These are phyloP conservation scores for Nipponacmea schrenckii DNA, from an alignment of 2,888 invertebrate genomes.

Conservation along the genomic window DNA sequence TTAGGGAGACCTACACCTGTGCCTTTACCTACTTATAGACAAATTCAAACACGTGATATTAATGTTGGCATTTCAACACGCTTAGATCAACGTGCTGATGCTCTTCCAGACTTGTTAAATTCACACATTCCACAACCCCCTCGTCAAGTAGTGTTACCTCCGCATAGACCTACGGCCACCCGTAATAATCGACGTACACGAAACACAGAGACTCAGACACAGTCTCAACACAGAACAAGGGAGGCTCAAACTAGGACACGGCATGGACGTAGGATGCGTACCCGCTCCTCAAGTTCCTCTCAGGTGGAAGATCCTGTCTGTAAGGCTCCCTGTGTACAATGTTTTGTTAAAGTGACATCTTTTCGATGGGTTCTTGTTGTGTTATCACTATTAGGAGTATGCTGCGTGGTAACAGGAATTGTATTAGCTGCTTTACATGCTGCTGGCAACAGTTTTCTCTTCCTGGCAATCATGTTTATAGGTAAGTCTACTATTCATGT, in stretches of 20 bases:
- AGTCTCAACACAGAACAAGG: slow-evolving; percentile 15
- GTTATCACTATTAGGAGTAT: slow-evolving; percentile 61
- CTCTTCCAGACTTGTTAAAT: slow-evolving; percentile 59
- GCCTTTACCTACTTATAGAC: slow-evolving; percentile 25
- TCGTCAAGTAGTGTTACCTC: slow-evolving; percentile 22
- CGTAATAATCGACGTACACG: slow-evolving; percentile 13
- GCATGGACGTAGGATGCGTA: slow-evolving; percentile 30
- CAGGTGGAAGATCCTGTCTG: slow-evolving; percentile 40
- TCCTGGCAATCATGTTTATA: slow-evolving; percentile 66
- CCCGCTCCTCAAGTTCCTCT: slow-evolving; percentile 40
- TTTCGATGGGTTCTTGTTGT: slow-evolving; percentile 65
- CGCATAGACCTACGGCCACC: slow-evolving; percentile 22
- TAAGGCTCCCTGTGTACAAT: slow-evolving; percentile 58
- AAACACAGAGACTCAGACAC: slow-evolving; percentile 14
- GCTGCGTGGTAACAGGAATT: slow-evolving; percentile 65
- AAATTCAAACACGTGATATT: slow-evolving; percentile 43
- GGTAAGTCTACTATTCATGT: slow-evolving; percentile 60
- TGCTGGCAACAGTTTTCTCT: slow-evolving; percentile 60
- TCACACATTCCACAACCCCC: slow-evolving; percentile 46
- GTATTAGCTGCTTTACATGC: slow-evolving; percentile 63
- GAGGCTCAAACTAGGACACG: background rate
- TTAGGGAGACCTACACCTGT: background rate
- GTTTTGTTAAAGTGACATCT: slow-evolving; percentile 58
- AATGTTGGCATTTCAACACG: slow-evolving; percentile 37
- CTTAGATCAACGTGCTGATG: slow-evolving; percentile 35